These are phyloP conservation scores for Pterois miles DNA, from an alignment of 2,797 vertebrate genomes.

Conservation along the genomic window DNA sequence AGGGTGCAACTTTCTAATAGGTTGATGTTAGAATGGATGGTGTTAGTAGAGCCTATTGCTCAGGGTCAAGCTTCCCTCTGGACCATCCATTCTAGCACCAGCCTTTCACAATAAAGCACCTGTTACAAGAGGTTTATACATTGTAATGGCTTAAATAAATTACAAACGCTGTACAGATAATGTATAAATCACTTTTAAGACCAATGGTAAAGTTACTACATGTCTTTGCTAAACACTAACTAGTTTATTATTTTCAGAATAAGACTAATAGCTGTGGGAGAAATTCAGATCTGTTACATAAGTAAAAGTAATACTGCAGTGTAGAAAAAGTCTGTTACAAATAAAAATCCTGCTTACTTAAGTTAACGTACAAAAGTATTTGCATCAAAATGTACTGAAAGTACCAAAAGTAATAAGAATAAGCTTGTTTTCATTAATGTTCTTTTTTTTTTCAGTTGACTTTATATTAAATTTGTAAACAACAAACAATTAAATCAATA, in stretches of 20 bases:
- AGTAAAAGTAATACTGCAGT: background rate
- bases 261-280: background rate
- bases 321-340: background rate
- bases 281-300: background rate
- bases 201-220: background rate
- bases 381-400: no score
- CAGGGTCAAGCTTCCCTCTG: no score
- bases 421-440: background rate
- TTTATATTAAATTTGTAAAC: no score
- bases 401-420: background rate
- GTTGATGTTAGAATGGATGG: no score
- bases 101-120: background rate
- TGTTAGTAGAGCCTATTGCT: no score
- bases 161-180: background rate
- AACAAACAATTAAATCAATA: no score
- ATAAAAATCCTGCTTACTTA: background rate
- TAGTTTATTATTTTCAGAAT: background rate
- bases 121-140: background rate
- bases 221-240: background rate
- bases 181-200: background rate
- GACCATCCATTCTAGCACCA: no score
- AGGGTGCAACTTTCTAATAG: background rate
- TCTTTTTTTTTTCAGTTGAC: no score
- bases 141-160: background rate
- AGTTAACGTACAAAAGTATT: no score